These are phyloP conservation scores for Eurypyga helias DNA, from an alignment of 2,113 vertebrate genomes.

Conservation along the genomic window DNA sequence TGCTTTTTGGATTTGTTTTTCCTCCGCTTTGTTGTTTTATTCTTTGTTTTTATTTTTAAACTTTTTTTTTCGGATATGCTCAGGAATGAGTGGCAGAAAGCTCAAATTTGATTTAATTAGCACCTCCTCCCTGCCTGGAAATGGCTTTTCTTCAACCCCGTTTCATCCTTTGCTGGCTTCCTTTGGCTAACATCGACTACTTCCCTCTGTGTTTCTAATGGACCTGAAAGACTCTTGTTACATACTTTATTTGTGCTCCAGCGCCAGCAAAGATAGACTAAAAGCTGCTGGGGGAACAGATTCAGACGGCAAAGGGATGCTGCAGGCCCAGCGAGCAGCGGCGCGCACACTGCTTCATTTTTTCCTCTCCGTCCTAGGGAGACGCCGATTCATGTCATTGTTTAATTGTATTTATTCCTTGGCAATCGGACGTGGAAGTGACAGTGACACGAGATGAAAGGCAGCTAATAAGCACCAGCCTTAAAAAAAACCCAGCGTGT, in stretches of 20 bases:
- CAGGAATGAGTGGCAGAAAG: neutral
- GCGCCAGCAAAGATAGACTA: neutral
- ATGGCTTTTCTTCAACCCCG: constrained; percentile 25
- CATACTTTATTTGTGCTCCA: constrained; percentile 28
- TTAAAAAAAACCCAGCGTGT: neutral
- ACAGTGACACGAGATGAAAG: neutral
- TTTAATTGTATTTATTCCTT: constrained; percentile 7
- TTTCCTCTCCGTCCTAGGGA: neutral
- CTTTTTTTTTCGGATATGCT: neutral
- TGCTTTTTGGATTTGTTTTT: neutral
- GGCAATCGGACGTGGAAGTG: neutral
- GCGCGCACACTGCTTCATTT: neutral
- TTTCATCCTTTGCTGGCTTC: constrained; percentile 10
- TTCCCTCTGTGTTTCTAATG: constrained; percentile 62
- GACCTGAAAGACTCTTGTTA: constrained; percentile 17
- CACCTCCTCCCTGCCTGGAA: constrained; percentile 46
- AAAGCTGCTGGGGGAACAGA: neutral
- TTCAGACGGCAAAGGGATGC: neutral
- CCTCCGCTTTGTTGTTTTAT: neutral
- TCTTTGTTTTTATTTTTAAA: neutral
- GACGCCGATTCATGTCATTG: neutral
- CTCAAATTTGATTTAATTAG: constrained; percentile 59
- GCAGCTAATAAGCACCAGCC: neutral
- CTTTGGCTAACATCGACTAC: constrained; percentile 45
- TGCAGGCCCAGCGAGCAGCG: neutral